Evolutionary conservation across 1,140 invertebrate genomes (phyloP).

Genomic region (Saxidomus purpurata): DNA sequence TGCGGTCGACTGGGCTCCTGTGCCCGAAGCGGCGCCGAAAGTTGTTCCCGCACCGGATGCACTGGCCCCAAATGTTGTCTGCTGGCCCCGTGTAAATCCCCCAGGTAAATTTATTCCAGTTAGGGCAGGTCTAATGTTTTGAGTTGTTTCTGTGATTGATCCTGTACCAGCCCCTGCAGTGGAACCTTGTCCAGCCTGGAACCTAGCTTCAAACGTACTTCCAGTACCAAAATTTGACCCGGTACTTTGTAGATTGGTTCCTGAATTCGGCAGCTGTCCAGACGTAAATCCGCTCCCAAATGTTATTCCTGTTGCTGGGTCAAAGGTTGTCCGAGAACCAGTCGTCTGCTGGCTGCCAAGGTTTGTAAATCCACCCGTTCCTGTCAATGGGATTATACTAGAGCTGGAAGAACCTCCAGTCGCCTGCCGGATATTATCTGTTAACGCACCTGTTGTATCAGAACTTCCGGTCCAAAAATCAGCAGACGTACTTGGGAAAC

Average conservation of each 20-base stretch:
- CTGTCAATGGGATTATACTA: background rate
- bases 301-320: conserved; percentile 26
- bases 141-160: too few species aligned
- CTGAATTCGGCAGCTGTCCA: background rate
- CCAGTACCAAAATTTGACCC: conserved; percentile 15
- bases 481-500: conserved; percentile 9
- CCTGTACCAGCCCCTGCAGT: background rate
- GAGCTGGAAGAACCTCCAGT: background rate
- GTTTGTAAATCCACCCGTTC: background rate
- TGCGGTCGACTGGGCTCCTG: background rate
- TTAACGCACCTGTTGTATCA: background rate
- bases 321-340: conserved; percentile 3
- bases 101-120: background rate
- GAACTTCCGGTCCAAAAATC: conserved; percentile 27
- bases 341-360: background rate
- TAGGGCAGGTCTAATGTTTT: background rate
- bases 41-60: background rate
- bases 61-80: background rate
- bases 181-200: background rate
- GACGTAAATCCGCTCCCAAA: conserved; percentile 21
- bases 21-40: background rate
- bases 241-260: background rate
- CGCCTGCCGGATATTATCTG: background rate
- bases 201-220: background rate
- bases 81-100: background rate